Conservation (phyloP, 2,797 vertebrate species). For the Carcharodon carcharias region DNA sequence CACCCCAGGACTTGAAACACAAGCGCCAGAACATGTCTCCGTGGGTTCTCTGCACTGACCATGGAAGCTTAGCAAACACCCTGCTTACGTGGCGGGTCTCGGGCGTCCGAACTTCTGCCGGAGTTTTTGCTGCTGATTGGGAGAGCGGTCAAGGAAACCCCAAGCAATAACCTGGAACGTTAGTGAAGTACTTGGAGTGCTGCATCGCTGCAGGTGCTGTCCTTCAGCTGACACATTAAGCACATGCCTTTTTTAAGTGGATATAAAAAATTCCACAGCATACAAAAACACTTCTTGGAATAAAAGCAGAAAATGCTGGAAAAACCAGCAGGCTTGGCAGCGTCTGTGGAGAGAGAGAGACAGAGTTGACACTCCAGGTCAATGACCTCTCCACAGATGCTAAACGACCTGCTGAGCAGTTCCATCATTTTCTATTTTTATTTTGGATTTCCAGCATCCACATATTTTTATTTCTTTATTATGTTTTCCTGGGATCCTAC, state of each 20-base stretch:
- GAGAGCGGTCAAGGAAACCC: too few species aligned
- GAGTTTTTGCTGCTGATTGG: not conserved
- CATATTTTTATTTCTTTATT: too few species aligned
- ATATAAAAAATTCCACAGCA: not conserved
- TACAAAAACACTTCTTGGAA: too few species aligned
- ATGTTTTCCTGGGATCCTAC: too few species aligned
- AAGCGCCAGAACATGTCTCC: not conserved
- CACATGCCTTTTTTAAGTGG: not conserved
- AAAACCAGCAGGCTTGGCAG: too few species aligned
- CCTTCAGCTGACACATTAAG: not conserved
- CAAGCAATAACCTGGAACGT: not conserved
- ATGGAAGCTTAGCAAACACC: not conserved
- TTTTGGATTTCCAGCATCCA: too few species aligned
- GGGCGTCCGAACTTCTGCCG: not conserved
- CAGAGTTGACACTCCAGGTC: too few species aligned
- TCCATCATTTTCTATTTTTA: not conserved
- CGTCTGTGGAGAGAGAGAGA: not conserved
- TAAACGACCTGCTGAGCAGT: not conserved
- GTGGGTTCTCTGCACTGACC: not conserved
- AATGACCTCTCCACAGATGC: not conserved
- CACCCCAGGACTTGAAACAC: not conserved
- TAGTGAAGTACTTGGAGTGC: too few species aligned
- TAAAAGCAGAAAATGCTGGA: too few species aligned
- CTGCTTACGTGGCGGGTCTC: not conserved
- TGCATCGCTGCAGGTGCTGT: not conserved